These are phyloP conservation scores for Nesidiocoris tenuis DNA, from an alignment of 2,888 invertebrate genomes.

Conservation along the genomic window DNA sequence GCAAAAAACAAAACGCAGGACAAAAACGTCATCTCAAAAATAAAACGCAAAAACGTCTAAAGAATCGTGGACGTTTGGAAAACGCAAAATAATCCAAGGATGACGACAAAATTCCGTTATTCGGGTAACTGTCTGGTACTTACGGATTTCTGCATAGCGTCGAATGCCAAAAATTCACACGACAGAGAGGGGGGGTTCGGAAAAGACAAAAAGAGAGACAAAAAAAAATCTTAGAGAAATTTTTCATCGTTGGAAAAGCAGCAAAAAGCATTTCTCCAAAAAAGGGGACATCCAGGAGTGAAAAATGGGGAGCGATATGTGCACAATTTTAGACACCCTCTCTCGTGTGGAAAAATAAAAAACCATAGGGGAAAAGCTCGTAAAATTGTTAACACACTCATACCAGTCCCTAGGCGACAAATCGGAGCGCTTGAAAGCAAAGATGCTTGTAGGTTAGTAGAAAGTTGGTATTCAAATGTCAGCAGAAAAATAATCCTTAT, in stretches of 20 bases:
- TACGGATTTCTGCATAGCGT: conserved; percentile 48
- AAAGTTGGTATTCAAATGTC: conserved; percentile 51
- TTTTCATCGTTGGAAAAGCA: conserved; percentile 1
- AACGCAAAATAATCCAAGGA: conserved; percentile 45
- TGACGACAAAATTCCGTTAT: conserved; percentile 37
- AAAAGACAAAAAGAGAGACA: conserved; percentile 46
- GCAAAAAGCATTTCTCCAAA: conserved; percentile 5
- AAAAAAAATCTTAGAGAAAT: conserved; percentile 46
- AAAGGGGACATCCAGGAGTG: background rate
- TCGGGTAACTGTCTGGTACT: conserved; percentile 47
- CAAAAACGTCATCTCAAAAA: conserved; percentile 22
- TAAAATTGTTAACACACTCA: conserved; percentile 38
- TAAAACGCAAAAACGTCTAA: conserved; percentile 16
- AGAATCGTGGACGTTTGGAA: conserved; percentile 34
- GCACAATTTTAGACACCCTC: conserved; percentile 22
- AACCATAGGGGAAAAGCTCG: conserved; percentile 9
- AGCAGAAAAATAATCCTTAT: background rate
- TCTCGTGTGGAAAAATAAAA: conserved; percentile 11
- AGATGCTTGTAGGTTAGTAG: conserved; percentile 41
- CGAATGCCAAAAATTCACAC: conserved; percentile 48
- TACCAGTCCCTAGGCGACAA: conserved; percentile 35
- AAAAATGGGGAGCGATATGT: conserved; percentile 22
- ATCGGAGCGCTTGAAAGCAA: conserved; percentile 42
- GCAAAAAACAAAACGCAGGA: background rate
- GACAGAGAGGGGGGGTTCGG: conserved; percentile 43